A percentile compares a stretch with the other conserved stretches of the same genome.
phyloP scores from a whole-genome alignment of 2,888 invertebrate genomes.

The Phasia obesa region DNA sequence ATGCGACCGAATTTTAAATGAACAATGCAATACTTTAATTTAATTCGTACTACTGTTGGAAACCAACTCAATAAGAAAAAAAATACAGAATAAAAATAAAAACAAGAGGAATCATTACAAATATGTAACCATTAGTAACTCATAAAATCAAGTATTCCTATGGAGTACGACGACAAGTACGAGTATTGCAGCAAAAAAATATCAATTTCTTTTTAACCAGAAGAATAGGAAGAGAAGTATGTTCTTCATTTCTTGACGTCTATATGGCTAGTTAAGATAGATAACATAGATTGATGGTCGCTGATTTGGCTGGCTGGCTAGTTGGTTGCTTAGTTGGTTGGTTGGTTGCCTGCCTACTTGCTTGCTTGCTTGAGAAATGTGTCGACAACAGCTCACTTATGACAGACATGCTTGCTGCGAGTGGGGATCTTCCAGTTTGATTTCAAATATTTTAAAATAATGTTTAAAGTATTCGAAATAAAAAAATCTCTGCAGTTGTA shows the following conservation, averaged over 20 bases:
- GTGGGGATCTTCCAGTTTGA: conserved; percentile 52
- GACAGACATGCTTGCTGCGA: conserved; percentile 48
- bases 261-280: conserved; percentile 33
- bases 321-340: background rate
- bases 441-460: conserved; percentile 56
- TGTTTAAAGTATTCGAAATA: conserved; percentile 24
- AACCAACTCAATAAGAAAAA: no score
- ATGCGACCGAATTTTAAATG: no score
- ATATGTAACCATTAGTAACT: conserved; percentile 53
- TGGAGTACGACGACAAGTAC: conserved; percentile 20
- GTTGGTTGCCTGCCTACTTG: background rate
- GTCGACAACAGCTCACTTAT: conserved; percentile 54
- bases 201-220: conserved; percentile 39
- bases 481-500: conserved; percentile 15
- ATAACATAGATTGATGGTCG: background rate
- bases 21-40: no score
- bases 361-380: conserved; percentile 41
- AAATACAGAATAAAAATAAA: background rate
- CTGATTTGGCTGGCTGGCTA: background rate
- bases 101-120: conserved; percentile 8
- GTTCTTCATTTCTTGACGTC: conserved; percentile 37
- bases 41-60: no score
- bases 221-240: conserved; percentile 9
- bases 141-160: conserved; percentile 50
- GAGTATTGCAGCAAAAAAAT: background rate